Evolutionary conservation across 2,888 invertebrate genomes (phyloP).

Genomic region (Chaitophorus viminalis): DNA sequence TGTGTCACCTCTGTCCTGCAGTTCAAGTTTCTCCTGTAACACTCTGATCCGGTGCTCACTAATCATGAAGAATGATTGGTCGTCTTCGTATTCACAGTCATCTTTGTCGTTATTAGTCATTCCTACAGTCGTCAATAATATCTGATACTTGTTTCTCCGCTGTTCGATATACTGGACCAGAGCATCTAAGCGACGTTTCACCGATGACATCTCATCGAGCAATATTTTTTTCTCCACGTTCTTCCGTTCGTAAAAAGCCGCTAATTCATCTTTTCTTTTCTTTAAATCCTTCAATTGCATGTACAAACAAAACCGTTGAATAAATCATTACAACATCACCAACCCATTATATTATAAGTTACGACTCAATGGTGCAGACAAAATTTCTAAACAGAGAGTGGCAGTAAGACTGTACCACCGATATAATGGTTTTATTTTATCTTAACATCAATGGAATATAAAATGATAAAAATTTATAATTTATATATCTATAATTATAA

Average conservation of each 20-base stretch:
- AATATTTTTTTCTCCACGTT: conserved; percentile 16
- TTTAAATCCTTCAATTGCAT: conserved; percentile 16
- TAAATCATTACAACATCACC: no score
- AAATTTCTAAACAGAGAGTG: no score
- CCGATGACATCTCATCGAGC: conserved; percentile 18
- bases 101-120: background rate
- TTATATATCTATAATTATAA: no score
- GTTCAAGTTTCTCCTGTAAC: conserved; percentile 75
- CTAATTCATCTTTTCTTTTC: conserved; percentile 38
- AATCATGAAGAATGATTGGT: background rate
- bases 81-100: background rate
- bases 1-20: conserved; percentile 82
- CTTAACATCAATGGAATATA: no score
- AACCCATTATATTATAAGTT: no score
- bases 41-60: conserved; percentile 28
- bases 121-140: conserved; percentile 9
- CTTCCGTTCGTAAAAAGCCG: conserved; percentile 3
- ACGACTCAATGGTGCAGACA: no score
- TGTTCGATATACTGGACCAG: conserved; percentile 35
- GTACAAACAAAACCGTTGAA: background rate
- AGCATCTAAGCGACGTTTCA: conserved; percentile 43
- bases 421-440: no score
- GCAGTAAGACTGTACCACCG: no score
- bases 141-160: conserved; percentile 11
- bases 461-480: no score